Evolutionary conservation across 2,113 vertebrate genomes (phyloP), one percentile per base, ranked within the genome.

Genomic region (Pyxicephalus adspersus): DNA sequence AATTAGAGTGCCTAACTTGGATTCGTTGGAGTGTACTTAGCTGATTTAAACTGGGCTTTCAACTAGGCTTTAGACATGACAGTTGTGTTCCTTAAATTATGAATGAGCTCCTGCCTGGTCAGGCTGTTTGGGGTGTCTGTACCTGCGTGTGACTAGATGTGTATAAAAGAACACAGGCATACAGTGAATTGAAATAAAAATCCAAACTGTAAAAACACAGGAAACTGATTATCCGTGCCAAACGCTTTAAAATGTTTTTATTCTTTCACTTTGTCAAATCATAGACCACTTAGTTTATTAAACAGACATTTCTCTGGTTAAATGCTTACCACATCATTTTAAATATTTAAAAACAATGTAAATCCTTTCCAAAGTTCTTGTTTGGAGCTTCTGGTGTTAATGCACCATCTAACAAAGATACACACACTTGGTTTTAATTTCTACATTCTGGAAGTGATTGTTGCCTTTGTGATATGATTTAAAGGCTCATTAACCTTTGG

Each of bases 371-470:
- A 23, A 52, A 11, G 17, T 74, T 19, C 31, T 72, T 74, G 20
- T 74, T 60, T 74, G 54, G 22, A 31, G 71, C 71, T 60, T 29
- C 71, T 60, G 71, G 71, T 74, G 55, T 57, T 58, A 74, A 23
- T 58, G 29, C 38, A 31, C 28, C 34, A 60, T 28, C 22, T 74
- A 38, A 74, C 70, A 57, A 57, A 31, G 20, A 73, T 29, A 31
- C 16, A 72, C 70, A 73, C 52, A 73, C 52, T 73, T 73, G 70
- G 70, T 73, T 73, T 34, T 74, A 34, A 74, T 74, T 60, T 57
- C 71, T 60, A 25, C 34, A 60, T 58, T 60, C 54, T 74, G 68
- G 68, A 72, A 55, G 68, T 29, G 54, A 72, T 72, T 55, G 68
- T 26, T 72, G 7, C 58, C 20, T 60, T 74, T 74, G 54, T 58